Evolutionary conservation across 2,888 invertebrate species (phyloP).

Genomic region (Drosophila mimica): DNA sequence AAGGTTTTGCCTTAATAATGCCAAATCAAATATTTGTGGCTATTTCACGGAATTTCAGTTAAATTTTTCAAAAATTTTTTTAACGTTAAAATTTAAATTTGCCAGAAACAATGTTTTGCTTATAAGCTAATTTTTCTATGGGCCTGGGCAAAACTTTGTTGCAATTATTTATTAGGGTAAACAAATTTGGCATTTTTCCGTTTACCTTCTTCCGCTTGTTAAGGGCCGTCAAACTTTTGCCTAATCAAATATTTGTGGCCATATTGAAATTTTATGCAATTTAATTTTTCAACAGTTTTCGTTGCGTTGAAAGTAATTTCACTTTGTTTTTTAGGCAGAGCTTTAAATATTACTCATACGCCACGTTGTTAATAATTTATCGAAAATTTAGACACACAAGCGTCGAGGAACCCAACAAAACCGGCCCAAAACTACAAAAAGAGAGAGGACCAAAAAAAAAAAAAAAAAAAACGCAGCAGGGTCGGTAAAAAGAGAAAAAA

Average conservation of each 20-base stretch:
- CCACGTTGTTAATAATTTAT: conserved; percentile 59
- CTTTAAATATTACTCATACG: conserved; percentile 56
- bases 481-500: neutral
- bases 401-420: conserved; percentile 18
- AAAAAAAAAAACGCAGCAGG: conserved; percentile 14
- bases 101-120: neutral
- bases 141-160: neutral
- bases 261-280: conserved; percentile 1
- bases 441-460: neutral
- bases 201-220: neutral
- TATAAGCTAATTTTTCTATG: neutral
- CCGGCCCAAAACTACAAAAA: conserved; percentile 11
- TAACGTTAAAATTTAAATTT: too few species aligned
- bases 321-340: conserved; percentile 8
- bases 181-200: neutral
- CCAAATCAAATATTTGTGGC: neutral
- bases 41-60: neutral
- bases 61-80: too few species aligned
- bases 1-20: neutral
- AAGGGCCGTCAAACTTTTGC: neutral
- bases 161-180: neutral
- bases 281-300: neutral
- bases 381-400: conserved; percentile 52
- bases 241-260: conserved; percentile 7
- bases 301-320: conserved; percentile 9